Base-by-base conservation (phyloP, 2,113 vertebrate species). In the Seriola dumerili region DNA sequence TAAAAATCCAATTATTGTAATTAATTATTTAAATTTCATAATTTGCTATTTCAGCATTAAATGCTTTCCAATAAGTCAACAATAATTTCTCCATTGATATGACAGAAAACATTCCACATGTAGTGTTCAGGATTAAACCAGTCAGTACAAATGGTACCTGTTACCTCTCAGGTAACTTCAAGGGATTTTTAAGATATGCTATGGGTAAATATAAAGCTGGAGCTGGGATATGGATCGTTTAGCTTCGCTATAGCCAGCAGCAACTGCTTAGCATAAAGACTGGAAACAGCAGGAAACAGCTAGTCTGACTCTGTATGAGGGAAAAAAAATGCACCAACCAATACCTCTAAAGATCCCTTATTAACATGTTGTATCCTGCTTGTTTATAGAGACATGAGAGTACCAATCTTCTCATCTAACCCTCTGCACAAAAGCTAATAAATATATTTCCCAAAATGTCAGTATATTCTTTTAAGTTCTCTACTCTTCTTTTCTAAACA, bases 1-100 rank as follows among this genome's bases (percentile, higher is more conserved):
- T 71, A 58, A 72, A 86, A 77, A 72, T 68, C 67, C 4, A 58
- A 63, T 81, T 69, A 68, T 8, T 29, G 0, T 64, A 7, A 71
- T 76, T 77, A 76, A 79, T 74, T 32, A 55, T 59, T 72, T 21
- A 32, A 25, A 32, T 76, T 9, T 58, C 32, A 62, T 8, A 68
- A 2, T 58, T 44, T 54, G 2, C 65, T 71, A 10, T 44, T 72
- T 57, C n/a, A 61, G 2, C 5, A 54, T 4, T 61, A 23, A 46
- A 66, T 62, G 44, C 38, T 70, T 69, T 64, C 40, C 11, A 58
- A 69, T 58, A 74, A 52, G 42, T 66, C 14, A 66, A 65, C 38
- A 64, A 8, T 25, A 5, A 71, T 36, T 44, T 40, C 14, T 68
- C 23, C n/a, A 69, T 64, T 38, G n/a, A 25, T 9, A 23, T 7